Evolutionary conservation across 2,888 invertebrate species (phyloP).

Genomic region (Watsonalla binaria): DNA sequence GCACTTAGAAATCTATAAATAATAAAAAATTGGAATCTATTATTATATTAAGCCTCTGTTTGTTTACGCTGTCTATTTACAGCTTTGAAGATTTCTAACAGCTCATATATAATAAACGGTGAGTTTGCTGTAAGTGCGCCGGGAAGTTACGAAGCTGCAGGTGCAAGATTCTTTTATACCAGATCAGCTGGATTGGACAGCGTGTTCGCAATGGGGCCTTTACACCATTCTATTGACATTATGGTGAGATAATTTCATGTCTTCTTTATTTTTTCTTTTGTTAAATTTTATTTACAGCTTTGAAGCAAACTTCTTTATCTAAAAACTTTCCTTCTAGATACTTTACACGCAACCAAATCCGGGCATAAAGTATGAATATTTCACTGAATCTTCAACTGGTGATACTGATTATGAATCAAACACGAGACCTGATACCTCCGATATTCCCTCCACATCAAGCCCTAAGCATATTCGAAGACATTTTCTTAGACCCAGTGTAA

Average conservation of each 20-base stretch:
- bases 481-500: conserved; percentile 30
- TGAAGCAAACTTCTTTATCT: background rate
- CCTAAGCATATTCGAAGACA: conserved; percentile 61
- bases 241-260: conserved; percentile 77
- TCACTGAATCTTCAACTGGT: conserved; percentile 81
- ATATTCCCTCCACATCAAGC: conserved; percentile 30
- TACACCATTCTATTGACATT: conserved; percentile 86
- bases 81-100: conserved; percentile 88
- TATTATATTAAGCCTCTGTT: conserved; percentile 10
- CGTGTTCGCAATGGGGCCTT: conserved; percentile 88
- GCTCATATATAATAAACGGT: conserved; percentile 90
- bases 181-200: conserved; percentile 86
- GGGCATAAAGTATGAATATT: conserved; percentile 94
- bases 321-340: conserved; percentile 75
- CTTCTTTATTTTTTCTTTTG: too few relatives aligned
- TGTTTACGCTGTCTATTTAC: conserved; percentile 31
- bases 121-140: conserved; percentile 87
- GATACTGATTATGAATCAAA: conserved; percentile 51
- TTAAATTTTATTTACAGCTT: background rate
- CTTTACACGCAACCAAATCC: conserved; percentile 90
- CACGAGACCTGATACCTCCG: conserved; percentile 35
- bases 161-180: conserved; percentile 88
- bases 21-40: conserved; percentile 13
- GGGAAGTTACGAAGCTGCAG: conserved; percentile 87
- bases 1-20: conserved; percentile 4